Evolutionary conservation across 2,113 vertebrate genomes (phyloP).

Genomic region (Campylomormyrus tamandua): DNA sequence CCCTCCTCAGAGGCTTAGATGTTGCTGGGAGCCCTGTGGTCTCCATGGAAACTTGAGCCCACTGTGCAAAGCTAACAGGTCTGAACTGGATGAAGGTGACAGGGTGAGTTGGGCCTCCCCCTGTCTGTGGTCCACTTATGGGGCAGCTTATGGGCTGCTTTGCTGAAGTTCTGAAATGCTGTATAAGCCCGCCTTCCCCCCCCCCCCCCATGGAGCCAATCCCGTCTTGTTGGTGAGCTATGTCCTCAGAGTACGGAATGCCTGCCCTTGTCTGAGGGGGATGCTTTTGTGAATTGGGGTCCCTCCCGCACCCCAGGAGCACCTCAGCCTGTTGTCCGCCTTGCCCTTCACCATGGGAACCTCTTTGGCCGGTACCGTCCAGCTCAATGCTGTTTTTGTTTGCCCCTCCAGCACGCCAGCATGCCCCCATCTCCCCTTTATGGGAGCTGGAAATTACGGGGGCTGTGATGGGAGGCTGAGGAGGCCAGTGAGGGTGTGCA

Average conservation of each 20-base stretch:
- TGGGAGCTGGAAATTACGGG: background rate
- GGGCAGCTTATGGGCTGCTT: background rate
- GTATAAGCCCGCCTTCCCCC: background rate
- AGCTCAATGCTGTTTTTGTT: conserved; percentile 19
- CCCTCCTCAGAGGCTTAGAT: background rate
- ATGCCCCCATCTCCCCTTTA: background rate
- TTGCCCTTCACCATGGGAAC: conserved; percentile 24
- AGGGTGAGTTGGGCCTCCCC: background rate
- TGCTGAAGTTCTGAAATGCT: background rate
- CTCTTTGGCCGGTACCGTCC: conserved; percentile 4
- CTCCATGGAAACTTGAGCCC: background rate
- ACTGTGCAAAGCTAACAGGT: background rate
- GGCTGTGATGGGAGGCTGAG: background rate
- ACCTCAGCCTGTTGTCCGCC: background rate
- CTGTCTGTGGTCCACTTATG: background rate
- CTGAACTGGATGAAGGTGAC: background rate
- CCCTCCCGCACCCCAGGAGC: background rate
- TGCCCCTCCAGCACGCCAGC: background rate
- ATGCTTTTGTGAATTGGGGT: background rate
- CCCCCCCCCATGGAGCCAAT: background rate
- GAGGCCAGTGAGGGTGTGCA: background rate
- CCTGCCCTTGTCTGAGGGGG: background rate
- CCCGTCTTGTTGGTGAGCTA: background rate
- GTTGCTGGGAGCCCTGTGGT: background rate
- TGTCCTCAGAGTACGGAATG: background rate